Conservation (phyloP, 2,113 vertebrate species). For the Epinephelus lanceolatus region DNA sequence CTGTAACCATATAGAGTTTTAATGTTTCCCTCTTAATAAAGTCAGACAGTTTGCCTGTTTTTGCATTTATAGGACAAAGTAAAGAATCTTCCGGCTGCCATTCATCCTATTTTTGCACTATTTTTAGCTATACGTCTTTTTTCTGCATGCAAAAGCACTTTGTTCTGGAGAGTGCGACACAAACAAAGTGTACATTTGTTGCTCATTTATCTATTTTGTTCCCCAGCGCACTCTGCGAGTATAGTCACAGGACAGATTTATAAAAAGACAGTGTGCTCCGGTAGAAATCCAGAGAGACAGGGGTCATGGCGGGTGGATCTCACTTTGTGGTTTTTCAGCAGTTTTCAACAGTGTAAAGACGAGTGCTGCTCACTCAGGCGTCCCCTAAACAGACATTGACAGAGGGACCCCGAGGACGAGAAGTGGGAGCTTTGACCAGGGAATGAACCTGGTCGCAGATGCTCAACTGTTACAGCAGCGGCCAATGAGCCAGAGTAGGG, state of each 20-base stretch:
- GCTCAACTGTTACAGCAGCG: constrained; percentile 29
- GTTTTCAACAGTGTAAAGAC: neutral
- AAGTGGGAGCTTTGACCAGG: constrained; percentile 51
- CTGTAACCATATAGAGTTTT: constrained; percentile 9
- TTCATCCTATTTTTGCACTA: constrained; percentile 5
- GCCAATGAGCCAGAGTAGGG: constrained; percentile 33
- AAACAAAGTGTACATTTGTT: constrained; percentile 6
- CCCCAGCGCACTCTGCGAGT: constrained; percentile 2
- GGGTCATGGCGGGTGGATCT: neutral
- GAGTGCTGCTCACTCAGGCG: constrained; percentile 27
- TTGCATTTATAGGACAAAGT: constrained; percentile 26
- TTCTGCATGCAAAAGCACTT: constrained; percentile 27
- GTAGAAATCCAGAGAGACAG: constrained; percentile 6
- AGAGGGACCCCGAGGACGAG: constrained; percentile 33
- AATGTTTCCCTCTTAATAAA: constrained; percentile 37
- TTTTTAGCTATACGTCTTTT: neutral
- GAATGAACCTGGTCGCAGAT: constrained; percentile 52
- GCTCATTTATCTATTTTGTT: constrained; percentile 17
- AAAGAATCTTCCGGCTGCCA: constrained; percentile 12
- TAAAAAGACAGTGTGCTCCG: neutral
- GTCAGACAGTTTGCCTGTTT: neutral
- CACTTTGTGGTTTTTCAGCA: neutral
- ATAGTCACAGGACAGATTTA: constrained; percentile 5
- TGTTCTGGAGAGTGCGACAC: constrained; percentile 8
- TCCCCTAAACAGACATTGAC: constrained; percentile 39